Conservation (phyloP, 2,113 vertebrate species). For the Pionites leucogaster region DNA sequence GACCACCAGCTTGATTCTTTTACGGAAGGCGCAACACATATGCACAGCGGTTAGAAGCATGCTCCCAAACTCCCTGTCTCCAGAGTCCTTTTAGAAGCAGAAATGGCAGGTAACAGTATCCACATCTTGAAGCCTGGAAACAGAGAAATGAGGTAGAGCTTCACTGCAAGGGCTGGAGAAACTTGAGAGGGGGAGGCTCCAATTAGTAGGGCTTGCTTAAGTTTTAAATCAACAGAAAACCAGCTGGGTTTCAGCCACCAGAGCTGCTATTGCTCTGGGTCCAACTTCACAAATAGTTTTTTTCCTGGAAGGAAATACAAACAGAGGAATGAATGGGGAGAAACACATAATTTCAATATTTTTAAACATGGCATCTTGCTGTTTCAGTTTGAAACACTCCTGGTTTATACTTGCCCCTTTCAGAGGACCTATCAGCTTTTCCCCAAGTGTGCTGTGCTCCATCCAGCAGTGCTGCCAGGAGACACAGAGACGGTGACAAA, state of each 20-base stretch:
- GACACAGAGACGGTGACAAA: background rate
- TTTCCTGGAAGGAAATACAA: background rate
- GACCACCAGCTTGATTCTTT: background rate
- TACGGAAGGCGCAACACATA: background rate
- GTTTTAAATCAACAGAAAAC: background rate
- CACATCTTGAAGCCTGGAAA: background rate
- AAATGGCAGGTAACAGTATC: background rate
- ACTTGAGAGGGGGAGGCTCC: background rate
- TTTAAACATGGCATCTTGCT: background rate
- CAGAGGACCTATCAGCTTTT: background rate
- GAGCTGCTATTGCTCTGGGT: background rate
- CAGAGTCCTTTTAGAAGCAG: background rate
- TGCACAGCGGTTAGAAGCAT: background rate
- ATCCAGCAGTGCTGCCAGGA: background rate
- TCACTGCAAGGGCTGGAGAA: background rate
- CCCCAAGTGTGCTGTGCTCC: fast-evolving
- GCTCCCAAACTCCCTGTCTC: background rate
- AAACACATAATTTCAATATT: background rate
- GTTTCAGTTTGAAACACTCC: background rate
- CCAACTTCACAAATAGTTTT: background rate
- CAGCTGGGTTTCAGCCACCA: background rate
- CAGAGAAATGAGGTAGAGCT: background rate
- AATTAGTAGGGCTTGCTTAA: background rate
- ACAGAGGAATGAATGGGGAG: background rate
- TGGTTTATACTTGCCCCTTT: background rate